Conservation (phyloP, 2,888 invertebrate genomes). For the Eustalomyia histrio region DNA sequence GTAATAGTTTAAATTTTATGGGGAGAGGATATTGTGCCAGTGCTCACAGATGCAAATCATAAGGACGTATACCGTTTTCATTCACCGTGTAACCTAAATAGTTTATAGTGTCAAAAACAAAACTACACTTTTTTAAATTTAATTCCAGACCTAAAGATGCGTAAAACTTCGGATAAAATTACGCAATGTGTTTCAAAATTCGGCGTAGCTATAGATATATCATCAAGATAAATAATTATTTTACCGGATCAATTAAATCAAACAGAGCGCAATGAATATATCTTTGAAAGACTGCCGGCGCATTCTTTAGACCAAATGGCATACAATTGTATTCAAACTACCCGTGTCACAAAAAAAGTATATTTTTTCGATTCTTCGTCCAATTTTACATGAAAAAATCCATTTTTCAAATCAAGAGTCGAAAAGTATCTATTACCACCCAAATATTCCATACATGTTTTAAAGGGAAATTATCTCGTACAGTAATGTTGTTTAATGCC, state of each 20-base stretch:
- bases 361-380: neutral
- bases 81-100: conserved; percentile 35
- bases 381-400: conserved; percentile 15
- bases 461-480: conserved; percentile 2
- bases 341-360: conserved; percentile 10
- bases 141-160: conserved; percentile 16
- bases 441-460: neutral
- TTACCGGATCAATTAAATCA: conserved; percentile 44
- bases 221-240: conserved; percentile 16
- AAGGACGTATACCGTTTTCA: conserved; percentile 29
- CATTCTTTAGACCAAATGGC: conserved; percentile 21
- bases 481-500: conserved; percentile 22
- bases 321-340: conserved; percentile 4
- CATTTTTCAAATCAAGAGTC: conserved; percentile 7
- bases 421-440: conserved; percentile 9
- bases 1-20: conserved; percentile 32
- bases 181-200: conserved; percentile 5
- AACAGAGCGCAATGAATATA: conserved; percentile 62
- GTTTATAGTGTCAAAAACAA: conserved; percentile 33
- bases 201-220: too few relatives aligned
- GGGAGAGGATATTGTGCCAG: conserved; percentile 36
- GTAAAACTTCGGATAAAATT: conserved; percentile 10
- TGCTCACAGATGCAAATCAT: neutral
- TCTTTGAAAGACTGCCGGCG: conserved; percentile 22
- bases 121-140: conserved; percentile 66